Base-by-base conservation (phyloP, 2,888 invertebrate genomes). In the Hyles lineata region DNA sequence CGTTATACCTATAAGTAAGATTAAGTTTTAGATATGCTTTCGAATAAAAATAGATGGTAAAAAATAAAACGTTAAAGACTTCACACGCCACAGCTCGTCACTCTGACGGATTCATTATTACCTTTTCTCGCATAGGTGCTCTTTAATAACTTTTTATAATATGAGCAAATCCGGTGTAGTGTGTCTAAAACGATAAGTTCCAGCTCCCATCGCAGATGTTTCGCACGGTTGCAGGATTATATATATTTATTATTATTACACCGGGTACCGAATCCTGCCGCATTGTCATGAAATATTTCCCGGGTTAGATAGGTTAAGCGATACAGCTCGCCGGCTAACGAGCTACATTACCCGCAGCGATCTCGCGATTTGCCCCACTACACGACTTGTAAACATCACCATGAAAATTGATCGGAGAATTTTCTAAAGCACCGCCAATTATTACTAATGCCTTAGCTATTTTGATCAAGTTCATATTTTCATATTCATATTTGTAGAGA, bases 301-400 rank as follows among this genome's bases (percentile, higher is more conserved):
- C 71, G 75, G 84, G 85, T 88, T 83, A 85, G 84, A 86, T 84
- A 83, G 86, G 87, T 88, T 78, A 88, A 76, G 76, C 78, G 86
- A 87, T 87, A 90, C 83, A 80, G 74, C 82, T 76, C 76, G 77
- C 76, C 76, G 72, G 80, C 84, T 89, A 89, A 88, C 88, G 86
- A 89, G 87, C 77, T 83, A 83, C 80, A 78, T 74, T 77, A 72
- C 75, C 52, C 70, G 29, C 23, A 67, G 58, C 63, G 70, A 70
- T 55, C 59, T 32, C 72, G 61, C 32, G 59, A 62, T 55, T 61
- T 70, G 73, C 73, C 50, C 73, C 43, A 63, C 43, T 67, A 35
- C 35, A 67, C 55, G 23, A 63, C 55, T 55, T 21, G 35, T 72
- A 58, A 67, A 72, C 61, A 70, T 69, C 23, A 58, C 70, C 70